Base-by-base conservation (phyloP, 2,113 vertebrate species). In the Bubo bubo region DNA sequence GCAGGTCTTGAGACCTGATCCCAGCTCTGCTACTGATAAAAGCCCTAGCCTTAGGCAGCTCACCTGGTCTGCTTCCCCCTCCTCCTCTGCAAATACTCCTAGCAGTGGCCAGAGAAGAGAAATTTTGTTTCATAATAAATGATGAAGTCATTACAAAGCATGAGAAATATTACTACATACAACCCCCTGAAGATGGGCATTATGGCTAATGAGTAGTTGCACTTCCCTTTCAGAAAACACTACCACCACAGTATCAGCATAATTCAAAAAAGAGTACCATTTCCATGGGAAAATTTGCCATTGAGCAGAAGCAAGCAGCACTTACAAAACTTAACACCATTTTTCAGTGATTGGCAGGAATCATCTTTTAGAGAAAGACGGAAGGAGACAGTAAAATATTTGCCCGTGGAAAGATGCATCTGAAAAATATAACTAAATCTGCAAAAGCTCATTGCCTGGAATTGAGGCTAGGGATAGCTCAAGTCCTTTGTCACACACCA, bases 401-500 rank as follows among this genome's bases (percentile, higher is more conserved):
- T 59, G 37, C 73, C 53, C 63, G 41, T 62, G 34, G 17, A 87
- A 75, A 83, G 66, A 39, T 37, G 30, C 50, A 49, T 86, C 60
- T 67, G 41, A 43, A 79, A 85, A 79, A 27, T 1, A 13, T 10
- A 58, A 5, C 34, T 37, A 8, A 12, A 28, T 27, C n/a, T 88
- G 55, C 63, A 67, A 53, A 10, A 75, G 39, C n/a, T 74, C 14
- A 2, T 19, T 37, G 67, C 20, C 32, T 39, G 50, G 32, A 56
- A 22, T 0, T 18, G 22, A 60, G 12, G 28, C 62, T 12, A 1
- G 7, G n/a, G 14, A 13, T 3, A 83, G 28, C 24, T 81, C 24
- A 21, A 8, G 53, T 5, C 34, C 73, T 28, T 39, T 13, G 55
- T 3, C 4, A 9, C 0, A 3, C 26, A 7, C 22, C 17, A 37